phyloP scores from a whole-genome alignment of 2,113 vertebrate species.

The Lamprotornis superbus region DNA sequence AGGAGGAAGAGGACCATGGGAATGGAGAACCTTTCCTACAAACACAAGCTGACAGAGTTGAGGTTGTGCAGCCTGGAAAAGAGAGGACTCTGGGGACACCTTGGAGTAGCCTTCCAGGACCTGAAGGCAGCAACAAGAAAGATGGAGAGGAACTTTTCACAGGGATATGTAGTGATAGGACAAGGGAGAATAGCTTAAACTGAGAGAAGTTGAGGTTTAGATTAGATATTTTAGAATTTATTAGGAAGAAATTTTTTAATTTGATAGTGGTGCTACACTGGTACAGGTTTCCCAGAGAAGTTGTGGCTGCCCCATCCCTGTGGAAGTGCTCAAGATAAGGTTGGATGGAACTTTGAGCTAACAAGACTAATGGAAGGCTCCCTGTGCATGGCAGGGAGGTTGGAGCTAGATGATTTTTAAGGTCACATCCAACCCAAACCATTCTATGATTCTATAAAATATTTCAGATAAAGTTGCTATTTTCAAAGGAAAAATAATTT shows the following conservation, averaged over 20 bases:
- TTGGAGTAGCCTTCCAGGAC: neutral
- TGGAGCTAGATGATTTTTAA: neutral
- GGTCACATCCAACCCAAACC: neutral
- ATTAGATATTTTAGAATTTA: neutral
- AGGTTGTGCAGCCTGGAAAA: neutral
- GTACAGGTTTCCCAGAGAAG: neutral
- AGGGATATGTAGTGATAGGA: neutral
- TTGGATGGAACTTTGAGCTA: neutral
- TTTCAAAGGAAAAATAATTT: neutral
- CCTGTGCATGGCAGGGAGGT: neutral
- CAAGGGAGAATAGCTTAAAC: neutral
- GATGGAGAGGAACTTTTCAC: neutral
- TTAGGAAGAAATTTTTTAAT: neutral
- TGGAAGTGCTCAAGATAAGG: neutral
- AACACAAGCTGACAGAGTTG: neutral
- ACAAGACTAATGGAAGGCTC: too few species aligned
- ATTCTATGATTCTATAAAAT: neutral
- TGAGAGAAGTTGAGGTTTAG: neutral
- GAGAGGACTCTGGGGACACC: neutral
- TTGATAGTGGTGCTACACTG: neutral
- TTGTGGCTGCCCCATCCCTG: too few species aligned
- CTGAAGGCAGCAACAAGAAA: neutral
- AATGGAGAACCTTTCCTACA: neutral
- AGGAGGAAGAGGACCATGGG: neutral
- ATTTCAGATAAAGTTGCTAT: neutral